Evolutionary conservation across 2,113 vertebrate species (phyloP).

Genomic region (Gnathonemus echidnorhynchus): DNA sequence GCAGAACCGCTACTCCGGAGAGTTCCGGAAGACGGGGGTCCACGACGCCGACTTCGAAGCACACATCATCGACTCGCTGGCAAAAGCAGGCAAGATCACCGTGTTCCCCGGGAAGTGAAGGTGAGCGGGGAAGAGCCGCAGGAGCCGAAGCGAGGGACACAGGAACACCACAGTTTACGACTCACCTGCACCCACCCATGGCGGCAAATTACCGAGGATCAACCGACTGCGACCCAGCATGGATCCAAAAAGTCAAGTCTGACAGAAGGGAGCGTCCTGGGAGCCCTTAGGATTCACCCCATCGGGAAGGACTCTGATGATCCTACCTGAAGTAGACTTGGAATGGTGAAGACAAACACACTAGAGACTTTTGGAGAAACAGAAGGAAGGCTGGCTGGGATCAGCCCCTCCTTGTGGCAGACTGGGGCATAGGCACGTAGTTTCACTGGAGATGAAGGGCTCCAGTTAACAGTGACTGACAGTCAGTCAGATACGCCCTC

Average conservation of each 20-base stretch:
- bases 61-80: conserved; percentile 81
- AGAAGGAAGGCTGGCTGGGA: not conserved
- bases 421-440: not conserved
- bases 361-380: not conserved
- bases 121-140: not conserved
- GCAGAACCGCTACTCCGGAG: conserved; percentile 91
- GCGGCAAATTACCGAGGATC: conserved; percentile 9
- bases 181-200: conserved; percentile 11
- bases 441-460: not conserved
- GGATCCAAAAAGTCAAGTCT: not conserved
- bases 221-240: not conserved
- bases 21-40: conserved; percentile 92
- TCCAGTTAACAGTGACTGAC: not conserved
- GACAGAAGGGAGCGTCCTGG: not conserved
- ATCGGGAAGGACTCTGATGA: not conserved
- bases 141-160: not conserved
- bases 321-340: not conserved
- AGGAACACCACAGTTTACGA: not conserved
- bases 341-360: not conserved
- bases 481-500: not conserved
- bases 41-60: conserved; percentile 94
- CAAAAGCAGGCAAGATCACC: conserved; percentile 81
- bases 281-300: not conserved
- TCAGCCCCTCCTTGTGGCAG: not conserved
- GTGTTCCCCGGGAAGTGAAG: conserved; percentile 85